Evolutionary conservation across 2,888 invertebrate species (phyloP), one percentile per base, ranked within the genome.

Genomic region (Platypus cylindrus): DNA sequence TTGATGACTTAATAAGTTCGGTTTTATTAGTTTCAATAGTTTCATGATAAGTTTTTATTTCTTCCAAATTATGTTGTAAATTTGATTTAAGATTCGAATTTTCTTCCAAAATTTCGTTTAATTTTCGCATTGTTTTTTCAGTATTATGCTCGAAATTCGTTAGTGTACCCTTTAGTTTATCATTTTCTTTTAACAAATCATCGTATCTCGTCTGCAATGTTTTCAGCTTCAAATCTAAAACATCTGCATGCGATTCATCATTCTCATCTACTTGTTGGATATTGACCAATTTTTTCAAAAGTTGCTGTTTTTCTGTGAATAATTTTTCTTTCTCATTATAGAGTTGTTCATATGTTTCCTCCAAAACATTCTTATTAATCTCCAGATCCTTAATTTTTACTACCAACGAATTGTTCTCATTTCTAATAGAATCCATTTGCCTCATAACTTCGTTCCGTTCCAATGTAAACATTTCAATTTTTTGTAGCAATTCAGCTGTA

Each of bases 361-460:
- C 57, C 30, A 64, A 44, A 28, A 62, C 51, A 36, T 57, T 57
- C 25, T 60, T 53, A 37, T 62, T 60, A 41, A 58, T 59, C 37
- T 63, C 66, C 25, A 73, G 52, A 41, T 70, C 65, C 30, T 64
- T 60, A 4, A 50, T 61, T 50, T 66, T 64, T 32, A 65, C 48
- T 24, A 62, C 58, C 30, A 75, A 58, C 18, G 66, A 59, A 17
- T 40, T 66, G 56, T 78, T 75, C 62, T 78, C 77, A 7, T 59
- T 51, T 37, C 62, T 68, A n/a, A 76, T 58, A 43, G 63, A 65
- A 55, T 70, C 74, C 68, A 78, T 70, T 62, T 75, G 78, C 42
- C 73, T 73, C 60, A 76, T 69, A 2, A 78, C 74, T 58, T 78
- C 78, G 45, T 76, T 67, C 23, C 76, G 66, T 59, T 81, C 81